Conservation (phyloP, 1,140 invertebrate species). For the Bombus picipes region DNA sequence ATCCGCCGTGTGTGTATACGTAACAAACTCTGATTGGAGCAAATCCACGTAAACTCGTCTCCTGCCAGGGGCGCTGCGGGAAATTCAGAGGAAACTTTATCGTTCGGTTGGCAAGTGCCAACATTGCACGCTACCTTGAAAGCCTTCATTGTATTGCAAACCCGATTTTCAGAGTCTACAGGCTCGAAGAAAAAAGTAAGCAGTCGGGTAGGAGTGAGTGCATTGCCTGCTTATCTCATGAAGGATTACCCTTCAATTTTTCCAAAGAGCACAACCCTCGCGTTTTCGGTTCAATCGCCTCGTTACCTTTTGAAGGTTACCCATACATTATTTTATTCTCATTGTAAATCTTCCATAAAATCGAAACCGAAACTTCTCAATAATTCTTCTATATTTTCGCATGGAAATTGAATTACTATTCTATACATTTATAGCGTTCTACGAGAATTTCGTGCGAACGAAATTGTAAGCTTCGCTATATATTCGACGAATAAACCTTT, state of each 20-base stretch:
- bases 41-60: constrained; percentile 55
- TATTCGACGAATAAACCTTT: neutral
- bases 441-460: neutral
- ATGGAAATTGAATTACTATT: neutral
- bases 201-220: neutral
- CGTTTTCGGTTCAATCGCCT: constrained; percentile 15
- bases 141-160: constrained; percentile 47
- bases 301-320: neutral
- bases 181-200: constrained; percentile 30
- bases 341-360: neutral
- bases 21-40: constrained; percentile 56
- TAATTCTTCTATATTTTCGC: neutral
- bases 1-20: constrained; percentile 32
- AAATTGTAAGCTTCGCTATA: neutral
- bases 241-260: constrained; percentile 34
- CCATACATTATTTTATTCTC: neutral
- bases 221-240: constrained; percentile 20
- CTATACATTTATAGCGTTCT: neutral
- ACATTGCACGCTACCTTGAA: constrained; percentile 44
- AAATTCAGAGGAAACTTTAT: constrained; percentile 56
- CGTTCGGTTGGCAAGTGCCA: constrained; percentile 44
- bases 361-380: neutral
- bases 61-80: constrained; percentile 30
- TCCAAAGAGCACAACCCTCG: constrained; percentile 10
- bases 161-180: constrained; percentile 47